Evolutionary conservation across 2,888 invertebrate species (phyloP).

Genomic region (Hermodice carunculata): DNA sequence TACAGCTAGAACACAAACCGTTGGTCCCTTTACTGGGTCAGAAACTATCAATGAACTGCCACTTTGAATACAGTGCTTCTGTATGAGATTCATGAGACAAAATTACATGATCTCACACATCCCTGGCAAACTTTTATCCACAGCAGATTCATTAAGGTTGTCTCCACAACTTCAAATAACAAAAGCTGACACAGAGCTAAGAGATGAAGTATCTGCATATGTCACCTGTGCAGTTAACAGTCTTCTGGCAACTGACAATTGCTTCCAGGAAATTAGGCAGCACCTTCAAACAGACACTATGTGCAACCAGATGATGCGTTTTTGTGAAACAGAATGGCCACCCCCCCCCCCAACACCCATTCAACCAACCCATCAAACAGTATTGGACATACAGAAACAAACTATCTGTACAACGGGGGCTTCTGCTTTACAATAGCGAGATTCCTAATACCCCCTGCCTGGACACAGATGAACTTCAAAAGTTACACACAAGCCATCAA

Average conservation of each 20-base stretch:
- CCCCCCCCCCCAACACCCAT: too few relatives aligned
- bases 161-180: constrained; percentile 2
- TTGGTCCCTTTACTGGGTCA: neutral
- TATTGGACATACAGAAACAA: too few relatives aligned
- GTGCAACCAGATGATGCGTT: too few relatives aligned
- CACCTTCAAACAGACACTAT: too few relatives aligned
- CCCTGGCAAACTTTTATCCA: neutral
- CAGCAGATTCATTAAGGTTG: neutral
- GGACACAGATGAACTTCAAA: neutral
- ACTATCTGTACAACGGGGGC: constrained; percentile 3
- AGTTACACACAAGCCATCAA: neutral
- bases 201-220: too few relatives aligned
- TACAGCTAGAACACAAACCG: constrained; percentile 10
- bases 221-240: too few relatives aligned
- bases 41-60: neutral
- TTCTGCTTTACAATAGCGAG: neutral
- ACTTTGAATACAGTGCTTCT: constrained; percentile 6
- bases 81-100: constrained; percentile 3
- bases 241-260: too few relatives aligned
- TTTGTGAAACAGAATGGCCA: too few relatives aligned
- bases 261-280: too few relatives aligned
- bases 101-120: constrained; percentile 2
- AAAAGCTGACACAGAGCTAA: too few relatives aligned
- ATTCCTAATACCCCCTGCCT: neutral
- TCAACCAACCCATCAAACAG: too few relatives aligned